Conservation (phyloP, 37 sponge, comb jelly and placozoan species). For the Amphimedon queenslandica region DNA sequence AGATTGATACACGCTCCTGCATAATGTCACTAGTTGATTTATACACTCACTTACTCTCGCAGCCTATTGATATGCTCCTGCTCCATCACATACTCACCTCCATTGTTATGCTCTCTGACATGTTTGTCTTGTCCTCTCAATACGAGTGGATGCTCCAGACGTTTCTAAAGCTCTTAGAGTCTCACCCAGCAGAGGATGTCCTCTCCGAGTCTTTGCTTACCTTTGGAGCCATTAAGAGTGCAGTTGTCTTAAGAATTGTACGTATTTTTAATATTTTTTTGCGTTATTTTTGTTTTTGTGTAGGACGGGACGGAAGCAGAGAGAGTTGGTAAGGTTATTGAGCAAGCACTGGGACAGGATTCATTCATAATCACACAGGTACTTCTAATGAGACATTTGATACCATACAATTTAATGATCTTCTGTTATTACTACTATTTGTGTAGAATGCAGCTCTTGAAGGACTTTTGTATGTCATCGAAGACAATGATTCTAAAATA, state of each 20-base stretch:
- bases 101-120: slow-evolving; percentile 44
- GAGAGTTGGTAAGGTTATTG: slow-evolving; percentile 39
- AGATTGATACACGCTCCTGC: slow-evolving; percentile 60
- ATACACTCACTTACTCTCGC: slow-evolving; percentile 47
- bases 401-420: background rate
- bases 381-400: background rate
- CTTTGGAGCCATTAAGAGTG: slow-evolving; percentile 46
- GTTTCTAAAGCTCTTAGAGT: slow-evolving; percentile 27
- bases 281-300: background rate
- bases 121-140: slow-evolving; percentile 51
- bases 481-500: slow-evolving; percentile 28
- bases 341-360: slow-evolving; percentile 37
- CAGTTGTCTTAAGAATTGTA: slow-evolving; percentile 61
- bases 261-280: background rate
- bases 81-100: slow-evolving; percentile 24
- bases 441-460: slow-evolving; percentile 44
- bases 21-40: slow-evolving; percentile 51
- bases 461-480: slow-evolving; percentile 56
- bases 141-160: slow-evolving; percentile 72
- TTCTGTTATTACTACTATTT: background rate
- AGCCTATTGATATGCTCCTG: slow-evolving; percentile 35
- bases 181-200: slow-evolving; percentile 46
- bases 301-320: slow-evolving; percentile 35
- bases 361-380: slow-evolving; percentile 40
- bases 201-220: slow-evolving; percentile 12